Evolutionary conservation across 1,140 invertebrate species (phyloP).

Genomic region (Drosophila melanica): DNA sequence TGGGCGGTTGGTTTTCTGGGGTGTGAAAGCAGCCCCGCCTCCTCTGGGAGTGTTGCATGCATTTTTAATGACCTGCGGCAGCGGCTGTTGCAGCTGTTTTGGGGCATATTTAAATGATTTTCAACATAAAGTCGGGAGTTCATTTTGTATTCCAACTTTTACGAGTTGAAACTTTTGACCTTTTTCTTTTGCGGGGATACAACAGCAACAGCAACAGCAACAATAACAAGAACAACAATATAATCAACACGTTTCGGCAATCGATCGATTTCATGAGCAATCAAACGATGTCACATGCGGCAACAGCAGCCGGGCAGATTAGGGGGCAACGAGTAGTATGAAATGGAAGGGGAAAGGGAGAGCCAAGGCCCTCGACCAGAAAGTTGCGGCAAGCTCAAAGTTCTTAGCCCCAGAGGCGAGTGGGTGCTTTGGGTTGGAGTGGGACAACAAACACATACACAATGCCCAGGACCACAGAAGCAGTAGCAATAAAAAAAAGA

Average conservation of each 20-base stretch:
- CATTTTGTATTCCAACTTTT: slow-evolving; percentile 74
- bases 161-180: slow-evolving; percentile 77
- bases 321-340: neutral
- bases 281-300: slow-evolving; percentile 77
- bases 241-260: slow-evolving; percentile 77
- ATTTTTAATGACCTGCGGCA: slow-evolving; percentile 61
- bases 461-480: slow-evolving; percentile 19
- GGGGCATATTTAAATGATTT: slow-evolving; percentile 71
- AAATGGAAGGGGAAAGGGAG: neutral
- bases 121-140: slow-evolving; percentile 57
- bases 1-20: too few relatives aligned
- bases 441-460: slow-evolving; percentile 13
- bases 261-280: slow-evolving; percentile 80
- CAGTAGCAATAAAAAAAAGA: slow-evolving; percentile 35
- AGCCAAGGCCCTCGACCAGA: slow-evolving; percentile 38
- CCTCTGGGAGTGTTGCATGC: slow-evolving; percentile 18
- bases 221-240: slow-evolving; percentile 67
- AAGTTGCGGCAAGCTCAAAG: slow-evolving; percentile 77
- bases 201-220: slow-evolving; percentile 19
- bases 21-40: neutral
- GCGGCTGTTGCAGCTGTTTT: slow-evolving; percentile 4
- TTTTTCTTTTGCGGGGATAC: slow-evolving; percentile 36
- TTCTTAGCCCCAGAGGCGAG: slow-evolving; percentile 61
- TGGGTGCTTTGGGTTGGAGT: neutral
- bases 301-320: slow-evolving; percentile 22